Base-by-base conservation (phyloP, 92 coral and sea anemone species). In the Pocillopora meandrina region DNA sequence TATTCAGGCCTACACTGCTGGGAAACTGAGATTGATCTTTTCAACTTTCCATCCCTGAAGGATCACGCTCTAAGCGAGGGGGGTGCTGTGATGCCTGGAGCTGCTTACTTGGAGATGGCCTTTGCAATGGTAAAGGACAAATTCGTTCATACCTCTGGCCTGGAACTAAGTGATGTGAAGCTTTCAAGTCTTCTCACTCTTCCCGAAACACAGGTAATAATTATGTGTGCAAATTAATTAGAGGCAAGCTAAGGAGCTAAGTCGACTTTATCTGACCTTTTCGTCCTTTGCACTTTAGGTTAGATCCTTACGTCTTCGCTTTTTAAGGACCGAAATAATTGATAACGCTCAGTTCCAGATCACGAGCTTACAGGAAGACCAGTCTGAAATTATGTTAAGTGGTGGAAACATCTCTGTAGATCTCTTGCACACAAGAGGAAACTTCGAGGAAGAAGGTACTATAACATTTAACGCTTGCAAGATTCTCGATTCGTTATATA, bases 41-140 rank as follows among this genome's bases (percentile, higher is more conserved):
- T 87, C 79, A 81, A 84, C 20, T 85, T 95, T 73, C 92, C 95
- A 16, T 67, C 86, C 58, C 84, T 95, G 33, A 93, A 86, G 82
- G 98, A 95, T 55, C 98, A 95, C 67, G 92, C 86, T 13, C 89
- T 95, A 34, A 77, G 71, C 49, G 92, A 93, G 69, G 95, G 92
- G 55, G 91, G 93, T 49, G 69, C 93, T 10, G 94, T 95, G 60
- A 89, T 95, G 83, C 98, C 98, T 13, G 98, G 95, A 10, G 91
- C 96, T 14, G 80, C 92, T n/a, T 93, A 85, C 76, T 83, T 95
- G 15, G 98, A 95, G 69, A 93, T 93, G 97, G 95, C 92, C 26
- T 67, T 95, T 85, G 98, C 98, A 10, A 90, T 95, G 95, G 94
- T 87, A 1, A 84, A 76, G 47, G 92, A 95, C 36, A 82, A 74